Evolutionary conservation across 2,113 vertebrate species (phyloP).

Genomic region (Sturnira hondurensis): DNA sequence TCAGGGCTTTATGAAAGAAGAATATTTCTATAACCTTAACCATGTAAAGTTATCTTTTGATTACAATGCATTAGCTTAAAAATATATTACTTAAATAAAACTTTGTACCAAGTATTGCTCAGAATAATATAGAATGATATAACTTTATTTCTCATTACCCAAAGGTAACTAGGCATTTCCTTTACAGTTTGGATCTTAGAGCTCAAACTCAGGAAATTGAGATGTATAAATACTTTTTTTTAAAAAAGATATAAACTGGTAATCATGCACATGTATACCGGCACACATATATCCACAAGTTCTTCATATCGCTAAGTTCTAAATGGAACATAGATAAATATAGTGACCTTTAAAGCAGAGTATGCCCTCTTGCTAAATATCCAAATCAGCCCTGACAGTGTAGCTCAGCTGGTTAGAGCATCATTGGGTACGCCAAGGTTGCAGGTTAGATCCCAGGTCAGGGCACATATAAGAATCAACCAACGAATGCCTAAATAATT

Average conservation of each 20-base stretch:
- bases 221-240: neutral
- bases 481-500: too few species aligned
- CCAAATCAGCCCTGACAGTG: neutral
- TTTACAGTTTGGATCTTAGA: neutral
- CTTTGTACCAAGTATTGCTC: neutral
- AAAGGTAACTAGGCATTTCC: neutral
- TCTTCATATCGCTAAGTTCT: neutral
- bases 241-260: neutral
- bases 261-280: neutral
- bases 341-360: neutral
- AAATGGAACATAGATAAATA: neutral
- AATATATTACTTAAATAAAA: slow-evolving; percentile 43
- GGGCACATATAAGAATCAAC: too few species aligned
- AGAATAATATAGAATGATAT: neutral
- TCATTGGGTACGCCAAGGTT: too few species aligned
- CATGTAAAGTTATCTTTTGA: neutral
- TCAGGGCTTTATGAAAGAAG: slow-evolving; percentile 42
- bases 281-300: neutral
- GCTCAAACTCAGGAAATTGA: neutral
- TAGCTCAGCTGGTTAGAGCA: too few species aligned
- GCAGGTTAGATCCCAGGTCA: too few species aligned
- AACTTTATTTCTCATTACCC: slow-evolving; percentile 28
- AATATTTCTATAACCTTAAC: slow-evolving; percentile 29
- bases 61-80: neutral
- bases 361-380: neutral